Evolutionary conservation across 53 echinoderm and acorn worm species (phyloP), one percentile per base, ranked within the genome.

Genomic region (Hippasteria phrygiana): DNA sequence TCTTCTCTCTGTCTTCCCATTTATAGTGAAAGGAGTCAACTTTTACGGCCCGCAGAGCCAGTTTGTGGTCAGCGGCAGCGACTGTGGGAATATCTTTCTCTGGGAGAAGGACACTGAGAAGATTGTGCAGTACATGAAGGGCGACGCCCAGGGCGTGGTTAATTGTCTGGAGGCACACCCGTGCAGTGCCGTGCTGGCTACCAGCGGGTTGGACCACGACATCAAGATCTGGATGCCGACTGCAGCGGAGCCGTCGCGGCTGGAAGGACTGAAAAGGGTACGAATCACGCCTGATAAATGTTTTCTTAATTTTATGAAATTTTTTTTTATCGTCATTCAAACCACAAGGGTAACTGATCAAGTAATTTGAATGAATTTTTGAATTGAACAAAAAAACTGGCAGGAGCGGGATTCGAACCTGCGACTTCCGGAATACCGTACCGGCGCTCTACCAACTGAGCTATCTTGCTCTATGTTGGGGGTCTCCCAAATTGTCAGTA

Each of bases 191-290:
- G 92, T 95, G 64, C 81, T 97, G 73, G 98, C 98, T 41, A 97
- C 98, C 78, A 97, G 98, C 79, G 98, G 98, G 32, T 75, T 97
- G 88, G 98, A 97, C 56, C 95, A 95, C 76, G 98, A 97, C 35
- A 87, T 97, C 59, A 97, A 97, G 90, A 89, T 97, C 37, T 97
- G 98, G 98, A 90, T 95, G 89, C 98, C 98, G 3, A 93, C 95
- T 22, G 81, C 87, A 46, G 51, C 77, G 56, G 92, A 94, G 55
- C 83, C 93, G 1, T 71, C 94, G 3, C 43, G 87, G 24, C 79
- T 97, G 37, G 93, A 95, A 65, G 92, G 92, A 48, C 83, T 95
- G 31, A 95, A 95, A 70, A 88, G 88, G 90, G 97, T 95, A n/a
- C n/a, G n/a, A n/a, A n/a, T n/a, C n/a, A n/a, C n/a, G n/a, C n/a